These are phyloP conservation scores for Amazona vittata DNA, from an alignment of 2,113 vertebrate species.

Conservation along the genomic window DNA sequence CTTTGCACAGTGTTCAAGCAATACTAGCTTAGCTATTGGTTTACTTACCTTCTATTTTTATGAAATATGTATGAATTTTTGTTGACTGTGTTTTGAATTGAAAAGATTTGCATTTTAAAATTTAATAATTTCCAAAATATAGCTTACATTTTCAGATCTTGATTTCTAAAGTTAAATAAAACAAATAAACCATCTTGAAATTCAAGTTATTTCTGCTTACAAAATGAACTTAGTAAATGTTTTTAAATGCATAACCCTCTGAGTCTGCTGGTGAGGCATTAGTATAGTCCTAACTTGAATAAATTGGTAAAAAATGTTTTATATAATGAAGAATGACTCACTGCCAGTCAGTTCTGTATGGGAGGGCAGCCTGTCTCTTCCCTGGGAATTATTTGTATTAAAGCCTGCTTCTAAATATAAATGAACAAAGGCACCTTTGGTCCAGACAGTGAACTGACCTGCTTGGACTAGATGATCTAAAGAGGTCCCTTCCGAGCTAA, in stretches of 20 bases:
- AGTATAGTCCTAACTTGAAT: background rate
- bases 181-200: background rate
- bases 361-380: background rate
- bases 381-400: background rate
- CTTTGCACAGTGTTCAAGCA: background rate
- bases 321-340: background rate
- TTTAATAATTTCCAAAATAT: background rate
- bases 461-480: background rate
- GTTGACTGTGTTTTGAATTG: background rate
- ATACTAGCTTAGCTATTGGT: background rate
- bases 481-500: background rate
- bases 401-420: background rate
- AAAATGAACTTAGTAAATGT: background rate
- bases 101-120: background rate
- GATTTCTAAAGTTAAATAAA: background rate
- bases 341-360: background rate
- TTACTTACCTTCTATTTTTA: background rate
- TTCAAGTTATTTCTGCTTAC: background rate
- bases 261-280: background rate
- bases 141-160: background rate
- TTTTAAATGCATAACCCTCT: background rate
- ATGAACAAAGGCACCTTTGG: background rate
- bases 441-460: background rate
- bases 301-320: background rate
- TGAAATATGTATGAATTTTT: background rate